Base-by-base conservation (phyloP, 2,113 vertebrate genomes). In the Telmatochromis sp. region DNA sequence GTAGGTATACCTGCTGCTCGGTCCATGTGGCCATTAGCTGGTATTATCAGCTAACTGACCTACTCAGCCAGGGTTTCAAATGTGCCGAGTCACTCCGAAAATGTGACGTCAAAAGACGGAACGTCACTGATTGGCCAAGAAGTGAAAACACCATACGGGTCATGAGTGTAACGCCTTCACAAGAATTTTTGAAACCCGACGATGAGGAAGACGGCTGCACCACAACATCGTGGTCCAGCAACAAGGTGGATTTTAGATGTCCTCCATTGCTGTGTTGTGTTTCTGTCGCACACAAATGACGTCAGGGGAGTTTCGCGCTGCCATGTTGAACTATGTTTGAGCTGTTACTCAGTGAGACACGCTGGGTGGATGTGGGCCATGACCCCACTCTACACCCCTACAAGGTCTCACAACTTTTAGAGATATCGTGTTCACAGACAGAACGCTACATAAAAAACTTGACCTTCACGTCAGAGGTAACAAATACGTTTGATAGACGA, bases 51-150 rank as follows among this genome's bases (percentile, higher is more conserved):
- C 14, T 60, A n/a, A n/a, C n/a, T n/a, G n/a, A 63, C 58, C 58
- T 63, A 3, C 58, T 63, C 2, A 60, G 55, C 55, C 55, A 23
- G 13, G 11, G 21, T 55, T 55, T 23, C 21, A 13, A 13, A 23
- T 23, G 53, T 28, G 54, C 54, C 4, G 3, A 57, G 23, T 57
- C 54, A 55, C 7, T 58, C 55, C 23, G 4, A 58, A 28, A 28
- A 58, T 10, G 9, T 33, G 9, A 19, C 5, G 0, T 33, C 28
- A 11, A 63, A 33, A 63, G 2, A 33, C 2, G 0, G 28, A 19
- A 60, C 0, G 28, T 33, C 57, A 1, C 28, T 1, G 28, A 60
- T 33, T 33, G 58, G 15, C 28, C 58, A 1, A 33, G 58, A 60
- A 60, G 58, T 60, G 58, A 60, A 33, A 60, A 33, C 58, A 33